Evolutionary conservation across 1,140 invertebrate genomes (phyloP).

Genomic region (Teleogryllus occipitalis): DNA sequence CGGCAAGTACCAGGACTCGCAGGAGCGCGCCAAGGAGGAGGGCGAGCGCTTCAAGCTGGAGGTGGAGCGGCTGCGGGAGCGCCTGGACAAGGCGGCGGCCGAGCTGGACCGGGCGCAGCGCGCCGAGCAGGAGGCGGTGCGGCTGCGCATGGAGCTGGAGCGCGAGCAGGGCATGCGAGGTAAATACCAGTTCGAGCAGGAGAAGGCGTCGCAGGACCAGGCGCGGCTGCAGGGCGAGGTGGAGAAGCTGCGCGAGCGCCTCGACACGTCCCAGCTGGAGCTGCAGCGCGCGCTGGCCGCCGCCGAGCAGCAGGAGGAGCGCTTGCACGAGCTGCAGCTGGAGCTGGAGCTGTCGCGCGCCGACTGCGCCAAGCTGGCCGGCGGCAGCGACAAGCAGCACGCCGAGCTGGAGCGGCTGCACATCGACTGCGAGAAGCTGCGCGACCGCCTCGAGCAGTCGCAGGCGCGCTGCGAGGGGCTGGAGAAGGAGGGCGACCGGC

Average conservation of each 20-base stretch:
- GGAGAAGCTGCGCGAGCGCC: slow-evolving; percentile 64
- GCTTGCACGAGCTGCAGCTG: slow-evolving; percentile 61
- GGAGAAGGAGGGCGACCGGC: slow-evolving; percentile 64
- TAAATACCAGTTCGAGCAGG: slow-evolving; percentile 83
- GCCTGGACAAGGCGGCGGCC: slow-evolving; percentile 67
- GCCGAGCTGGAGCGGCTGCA: slow-evolving; percentile 66
- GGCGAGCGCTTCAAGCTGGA: slow-evolving; percentile 72
- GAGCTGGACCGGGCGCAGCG: slow-evolving; percentile 67
- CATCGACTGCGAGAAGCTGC: slow-evolving; percentile 77
- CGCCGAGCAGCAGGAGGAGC: slow-evolving; percentile 45
- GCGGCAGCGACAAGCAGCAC: slow-evolving; percentile 65
- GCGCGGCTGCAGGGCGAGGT: slow-evolving; percentile 51
- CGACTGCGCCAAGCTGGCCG: slow-evolving; percentile 63
- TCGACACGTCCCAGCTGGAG: slow-evolving; percentile 63
- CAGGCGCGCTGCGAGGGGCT: slow-evolving; percentile 57
- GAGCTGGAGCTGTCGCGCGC: slow-evolving; percentile 69
- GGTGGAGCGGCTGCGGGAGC: slow-evolving; percentile 70
- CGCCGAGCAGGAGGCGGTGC: slow-evolving; percentile 54
- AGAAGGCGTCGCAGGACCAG: slow-evolving; percentile 57
- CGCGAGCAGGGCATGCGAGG: slow-evolving; percentile 64
- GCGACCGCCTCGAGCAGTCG: slow-evolving; percentile 74
- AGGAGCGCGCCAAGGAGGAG: slow-evolving; percentile 65
- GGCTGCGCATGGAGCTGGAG: slow-evolving; percentile 62
- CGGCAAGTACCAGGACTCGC: slow-evolving; percentile 68
- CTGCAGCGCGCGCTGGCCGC: slow-evolving; percentile 57